Evolutionary conservation across 2,113 vertebrate species (phyloP).

Genomic region (Dermatemys mawii): DNA sequence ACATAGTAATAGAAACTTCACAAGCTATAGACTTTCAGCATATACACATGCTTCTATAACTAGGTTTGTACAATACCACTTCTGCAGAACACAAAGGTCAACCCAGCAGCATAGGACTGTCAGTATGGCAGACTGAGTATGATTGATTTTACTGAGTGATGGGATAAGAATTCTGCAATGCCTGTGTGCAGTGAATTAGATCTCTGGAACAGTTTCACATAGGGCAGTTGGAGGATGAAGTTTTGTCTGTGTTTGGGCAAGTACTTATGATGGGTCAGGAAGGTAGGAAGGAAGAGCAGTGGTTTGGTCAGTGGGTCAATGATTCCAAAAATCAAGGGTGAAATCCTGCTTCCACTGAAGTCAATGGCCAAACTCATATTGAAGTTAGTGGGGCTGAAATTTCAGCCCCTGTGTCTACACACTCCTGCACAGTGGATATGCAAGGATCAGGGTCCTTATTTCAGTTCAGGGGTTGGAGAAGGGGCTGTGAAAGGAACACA

Average conservation of each 20-base stretch:
- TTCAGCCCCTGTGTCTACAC: neutral
- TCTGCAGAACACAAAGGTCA: fast-evolving
- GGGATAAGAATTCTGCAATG: neutral
- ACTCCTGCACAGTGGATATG: fast-evolving
- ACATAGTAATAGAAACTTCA: neutral
- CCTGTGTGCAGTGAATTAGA: fast-evolving
- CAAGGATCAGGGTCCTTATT: neutral
- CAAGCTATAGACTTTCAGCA: neutral
- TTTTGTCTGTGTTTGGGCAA: neutral
- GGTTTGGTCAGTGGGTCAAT: neutral
- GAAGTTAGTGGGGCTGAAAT: neutral
- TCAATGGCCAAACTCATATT: neutral
- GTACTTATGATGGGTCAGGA: fast-evolving
- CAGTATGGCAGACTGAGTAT: neutral
- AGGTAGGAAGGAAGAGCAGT: fast-evolving
- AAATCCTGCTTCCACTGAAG: neutral
- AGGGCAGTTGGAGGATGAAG: neutral
- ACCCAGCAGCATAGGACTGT: fast-evolving
- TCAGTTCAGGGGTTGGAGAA: neutral
- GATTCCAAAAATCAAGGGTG: neutral
- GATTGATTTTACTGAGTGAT: fast-evolving
- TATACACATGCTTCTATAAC: neutral
- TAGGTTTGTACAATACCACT: neutral
- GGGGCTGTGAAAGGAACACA: neutral
- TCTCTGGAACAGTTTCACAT: fast-evolving